Evolutionary conservation across 2,113 vertebrate genomes (phyloP).

Genomic region (Genyomyrus donnyi): DNA sequence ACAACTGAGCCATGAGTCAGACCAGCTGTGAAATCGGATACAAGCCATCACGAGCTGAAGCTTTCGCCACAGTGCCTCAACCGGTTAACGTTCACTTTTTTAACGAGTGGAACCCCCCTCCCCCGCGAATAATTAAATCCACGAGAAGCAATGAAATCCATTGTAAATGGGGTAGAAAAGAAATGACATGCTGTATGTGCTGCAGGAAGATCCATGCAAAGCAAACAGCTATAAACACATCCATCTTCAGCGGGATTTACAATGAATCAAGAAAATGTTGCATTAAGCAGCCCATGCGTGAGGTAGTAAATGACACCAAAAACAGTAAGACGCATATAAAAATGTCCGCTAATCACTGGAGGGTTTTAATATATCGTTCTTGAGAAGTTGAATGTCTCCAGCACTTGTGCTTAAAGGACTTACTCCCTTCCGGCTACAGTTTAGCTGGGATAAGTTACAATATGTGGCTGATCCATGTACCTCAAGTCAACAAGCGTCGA

Average conservation of each 20-base stretch:
- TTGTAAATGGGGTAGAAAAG: neutral
- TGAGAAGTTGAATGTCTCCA: neutral
- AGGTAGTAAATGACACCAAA: neutral
- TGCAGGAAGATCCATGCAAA: neutral
- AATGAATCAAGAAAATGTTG: neutral
- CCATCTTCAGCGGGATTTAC: neutral
- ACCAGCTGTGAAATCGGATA: slow-evolving; percentile 3
- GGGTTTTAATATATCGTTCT: neutral
- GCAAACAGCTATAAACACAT: neutral
- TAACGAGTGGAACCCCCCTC: neutral
- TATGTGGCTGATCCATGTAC: neutral
- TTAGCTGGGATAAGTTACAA: neutral
- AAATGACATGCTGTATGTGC: neutral
- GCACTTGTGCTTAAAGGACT: neutral
- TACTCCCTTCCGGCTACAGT: neutral
- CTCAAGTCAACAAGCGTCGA: neutral
- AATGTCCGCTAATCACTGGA: neutral
- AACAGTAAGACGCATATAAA: neutral
- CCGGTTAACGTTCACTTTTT: neutral
- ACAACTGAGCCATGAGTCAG: neutral
- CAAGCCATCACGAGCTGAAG: neutral
- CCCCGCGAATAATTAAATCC: neutral
- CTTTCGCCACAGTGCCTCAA: neutral
- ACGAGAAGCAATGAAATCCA: neutral
- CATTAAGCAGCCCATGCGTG: neutral